phyloP scores from a whole-genome alignment of 1,140 invertebrate species.

The Temnothorax nylanderi region DNA sequence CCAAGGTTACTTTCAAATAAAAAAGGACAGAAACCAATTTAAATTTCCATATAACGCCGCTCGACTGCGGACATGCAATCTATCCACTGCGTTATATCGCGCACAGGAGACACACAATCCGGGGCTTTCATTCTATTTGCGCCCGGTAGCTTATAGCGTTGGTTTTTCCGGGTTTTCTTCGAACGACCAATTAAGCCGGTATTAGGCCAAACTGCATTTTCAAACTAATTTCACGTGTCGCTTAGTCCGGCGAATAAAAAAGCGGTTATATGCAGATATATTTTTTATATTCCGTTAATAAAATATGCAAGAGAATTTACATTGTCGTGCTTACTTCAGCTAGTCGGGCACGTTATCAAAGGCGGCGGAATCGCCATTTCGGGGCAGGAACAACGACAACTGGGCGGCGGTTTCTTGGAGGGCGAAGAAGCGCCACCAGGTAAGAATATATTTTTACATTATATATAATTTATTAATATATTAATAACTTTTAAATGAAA shows the following conservation, averaged over 20 bases:
- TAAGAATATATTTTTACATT: constrained; percentile 73
- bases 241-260: neutral
- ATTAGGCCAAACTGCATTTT: neutral
- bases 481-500: neutral
- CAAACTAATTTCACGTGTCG: neutral
- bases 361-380: constrained; percentile 90
- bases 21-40: constrained; percentile 54
- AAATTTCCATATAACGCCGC: constrained; percentile 48
- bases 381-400: constrained; percentile 89
- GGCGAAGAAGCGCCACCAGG: constrained; percentile 85
- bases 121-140: constrained; percentile 20
- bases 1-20: constrained; percentile 55
- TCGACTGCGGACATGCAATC: constrained; percentile 52
- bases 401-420: constrained; percentile 87
- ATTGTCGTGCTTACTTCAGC: constrained; percentile 82
- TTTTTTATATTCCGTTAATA: neutral
- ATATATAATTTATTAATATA: neutral
- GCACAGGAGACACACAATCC: neutral
- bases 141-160: neutral
- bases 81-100: constrained; percentile 22
- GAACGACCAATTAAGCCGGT: neutral
- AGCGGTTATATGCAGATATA: neutral
- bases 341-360: constrained; percentile 92
- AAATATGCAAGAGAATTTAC: neutral
- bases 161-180: neutral